Conservation (phyloP, 2,113 vertebrate genomes). For the Ranitomeya imitator region DNA sequence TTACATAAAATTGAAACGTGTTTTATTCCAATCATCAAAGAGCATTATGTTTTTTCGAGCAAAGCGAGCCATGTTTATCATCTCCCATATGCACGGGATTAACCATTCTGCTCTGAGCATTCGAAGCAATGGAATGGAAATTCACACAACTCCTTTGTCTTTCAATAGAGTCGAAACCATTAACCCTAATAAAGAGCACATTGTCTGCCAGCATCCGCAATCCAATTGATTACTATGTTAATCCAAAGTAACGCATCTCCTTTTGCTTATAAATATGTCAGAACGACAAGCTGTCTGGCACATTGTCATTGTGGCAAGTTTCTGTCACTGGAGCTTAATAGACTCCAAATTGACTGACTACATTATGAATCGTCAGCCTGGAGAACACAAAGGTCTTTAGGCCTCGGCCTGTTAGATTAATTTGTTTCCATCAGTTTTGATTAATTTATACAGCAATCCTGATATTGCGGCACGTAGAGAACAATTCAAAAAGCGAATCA, state of each 20-base stretch:
- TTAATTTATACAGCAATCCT: slow-evolving; percentile 22
- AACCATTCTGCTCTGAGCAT: slow-evolving; percentile 25
- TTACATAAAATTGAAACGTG: slow-evolving; percentile 43
- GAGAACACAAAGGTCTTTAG: slow-evolving; percentile 15
- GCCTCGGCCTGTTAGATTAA: not conserved
- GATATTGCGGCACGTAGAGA: not conserved
- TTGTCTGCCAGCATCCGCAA: slow-evolving; percentile 4
- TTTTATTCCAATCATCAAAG: slow-evolving; percentile 43
- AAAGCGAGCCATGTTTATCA: slow-evolving; percentile 49
- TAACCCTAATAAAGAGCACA: slow-evolving; percentile 39
- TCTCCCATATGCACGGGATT: slow-evolving; percentile 41
- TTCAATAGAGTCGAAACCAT: slow-evolving; percentile 21
- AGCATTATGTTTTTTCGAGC: slow-evolving; percentile 46
- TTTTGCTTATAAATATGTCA: slow-evolving; percentile 44
- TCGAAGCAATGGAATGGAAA: slow-evolving; percentile 36
- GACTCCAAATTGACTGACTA: slow-evolving; percentile 37
- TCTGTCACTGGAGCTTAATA: slow-evolving; percentile 12
- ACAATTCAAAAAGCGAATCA: slow-evolving; percentile 11
- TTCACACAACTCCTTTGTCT: slow-evolving; percentile 36
- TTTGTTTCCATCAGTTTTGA: slow-evolving; percentile 18
- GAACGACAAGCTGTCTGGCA: slow-evolving; percentile 11
- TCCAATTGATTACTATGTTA: slow-evolving; percentile 47
- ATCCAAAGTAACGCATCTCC: not conserved
- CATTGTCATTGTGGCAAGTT: not conserved
- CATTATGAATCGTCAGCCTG: not conserved